These are phyloP conservation scores for Lacerta agilis DNA, from an alignment of 2,797 vertebrate species.

Conservation along the genomic window DNA sequence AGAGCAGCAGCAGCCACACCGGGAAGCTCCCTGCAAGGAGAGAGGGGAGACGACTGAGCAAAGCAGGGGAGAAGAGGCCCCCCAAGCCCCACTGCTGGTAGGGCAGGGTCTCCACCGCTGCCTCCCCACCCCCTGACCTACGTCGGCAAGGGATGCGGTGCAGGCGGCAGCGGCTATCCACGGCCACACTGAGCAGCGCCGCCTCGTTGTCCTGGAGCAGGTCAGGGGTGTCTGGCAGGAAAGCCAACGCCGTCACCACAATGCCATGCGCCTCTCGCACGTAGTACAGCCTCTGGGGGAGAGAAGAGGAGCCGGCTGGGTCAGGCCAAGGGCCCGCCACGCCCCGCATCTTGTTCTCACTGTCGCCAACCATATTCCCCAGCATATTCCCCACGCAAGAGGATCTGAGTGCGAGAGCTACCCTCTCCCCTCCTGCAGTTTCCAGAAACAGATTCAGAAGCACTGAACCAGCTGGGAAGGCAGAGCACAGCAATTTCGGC, in stretches of 20 bases:
- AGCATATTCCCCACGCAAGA: too few species aligned
- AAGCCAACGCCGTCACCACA: slow-evolving; percentile 92
- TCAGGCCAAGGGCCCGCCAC: not conserved
- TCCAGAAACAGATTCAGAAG: not conserved
- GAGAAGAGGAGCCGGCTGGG: not conserved
- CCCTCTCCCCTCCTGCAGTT: not conserved
- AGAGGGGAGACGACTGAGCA: rapidly evolving
- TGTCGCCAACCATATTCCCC: too few species aligned
- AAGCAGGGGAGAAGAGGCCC: too few species aligned
- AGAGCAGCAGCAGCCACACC: slow-evolving; percentile 87
- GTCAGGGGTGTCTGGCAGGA: slow-evolving; percentile 84
- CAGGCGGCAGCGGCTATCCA: slow-evolving; percentile 94
- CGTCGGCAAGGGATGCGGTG: slow-evolving; percentile 86
- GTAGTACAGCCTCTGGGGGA: slow-evolving; percentile 88
- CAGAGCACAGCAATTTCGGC: too few species aligned
- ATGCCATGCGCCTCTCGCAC: slow-evolving; percentile 92
- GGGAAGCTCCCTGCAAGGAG: slow-evolving; percentile 84
- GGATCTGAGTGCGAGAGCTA: too few species aligned
- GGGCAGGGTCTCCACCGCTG: not conserved
- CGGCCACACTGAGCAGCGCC: slow-evolving; percentile 91
- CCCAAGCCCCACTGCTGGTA: too few species aligned
- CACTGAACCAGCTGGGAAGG: too few species aligned
- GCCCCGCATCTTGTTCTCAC: too few species aligned
- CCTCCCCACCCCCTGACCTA: slow-evolving; percentile 73
- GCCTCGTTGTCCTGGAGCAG: slow-evolving; percentile 86